These are phyloP conservation scores for Hydrolagus affinis DNA, from an alignment of 2,113 vertebrate species.

Conservation along the genomic window DNA sequence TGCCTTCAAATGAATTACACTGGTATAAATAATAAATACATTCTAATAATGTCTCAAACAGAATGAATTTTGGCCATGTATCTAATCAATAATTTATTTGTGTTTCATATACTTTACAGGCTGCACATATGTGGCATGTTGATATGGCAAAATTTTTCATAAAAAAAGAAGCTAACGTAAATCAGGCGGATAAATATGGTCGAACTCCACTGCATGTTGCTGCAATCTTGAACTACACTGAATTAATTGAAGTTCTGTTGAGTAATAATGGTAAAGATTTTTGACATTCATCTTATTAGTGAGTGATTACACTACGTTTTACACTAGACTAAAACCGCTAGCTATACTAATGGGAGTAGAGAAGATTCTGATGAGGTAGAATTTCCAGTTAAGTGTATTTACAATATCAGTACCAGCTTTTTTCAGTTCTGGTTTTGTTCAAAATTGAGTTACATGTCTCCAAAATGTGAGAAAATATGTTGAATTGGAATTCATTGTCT, in stretches of 20 bases:
- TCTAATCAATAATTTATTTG: neutral
- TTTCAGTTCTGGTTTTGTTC: too few species aligned
- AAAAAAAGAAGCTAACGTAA: neutral
- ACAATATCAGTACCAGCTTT: too few species aligned
- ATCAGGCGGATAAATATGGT: constrained; percentile 1
- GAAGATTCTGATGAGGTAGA: too few species aligned
- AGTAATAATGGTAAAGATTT: constrained; percentile 6
- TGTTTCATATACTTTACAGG: constrained; percentile 14
- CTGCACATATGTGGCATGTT: constrained; percentile 9
- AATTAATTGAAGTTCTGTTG: neutral
- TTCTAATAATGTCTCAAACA: neutral
- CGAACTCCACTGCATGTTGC: constrained; percentile 27
- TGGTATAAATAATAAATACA: neutral
- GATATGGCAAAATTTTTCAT: constrained; percentile 17
- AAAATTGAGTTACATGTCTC: too few species aligned
- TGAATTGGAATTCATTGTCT: too few species aligned
- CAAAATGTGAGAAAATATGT: too few species aligned
- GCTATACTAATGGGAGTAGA: too few species aligned
- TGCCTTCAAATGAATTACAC: neutral
- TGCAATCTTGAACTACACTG: constrained; percentile 18
- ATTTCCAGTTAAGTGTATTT: too few species aligned
- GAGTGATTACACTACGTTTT: neutral
- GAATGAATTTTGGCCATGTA: neutral
- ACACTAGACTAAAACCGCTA: neutral
- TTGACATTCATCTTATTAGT: neutral